Evolutionary conservation across 2,888 invertebrate genomes (phyloP), one percentile per base, ranked within the genome.

Genomic region (Phaedon cochleariae): DNA sequence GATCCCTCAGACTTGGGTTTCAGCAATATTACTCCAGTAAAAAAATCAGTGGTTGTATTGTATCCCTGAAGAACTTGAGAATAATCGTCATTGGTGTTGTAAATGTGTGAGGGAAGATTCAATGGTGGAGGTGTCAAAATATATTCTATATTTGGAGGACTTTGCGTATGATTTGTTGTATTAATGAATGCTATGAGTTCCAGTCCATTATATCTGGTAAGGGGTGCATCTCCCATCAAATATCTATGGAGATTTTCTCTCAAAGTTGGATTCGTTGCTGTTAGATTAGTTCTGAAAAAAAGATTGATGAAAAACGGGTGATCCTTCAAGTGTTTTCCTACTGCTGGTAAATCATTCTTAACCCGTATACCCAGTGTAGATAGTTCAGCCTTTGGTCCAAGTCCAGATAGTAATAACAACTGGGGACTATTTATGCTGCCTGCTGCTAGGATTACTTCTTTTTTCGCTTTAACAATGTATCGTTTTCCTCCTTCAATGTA

Each of bases 391-490:
- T 79, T 82, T 0, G 93, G 92, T 0, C 93, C 93, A 26, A 95
- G 85, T 12, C 96, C 96, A 0, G 95, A 95, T 12, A 95, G 81
- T 92, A 95, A 91, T 52, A 96, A 82, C 5, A 96, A 81, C 79
- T 96, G 95, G 0, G 96, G 94, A 1, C 94, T 92, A 72, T 93
- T 94, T 22, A 96, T 89, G 0, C 92, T 85, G 2, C 96, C 96
- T 0, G 94, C 94, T 5, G 92, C 89, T 34, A 95, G 82, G 58
- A 96, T 87, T 0, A 96, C 88, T 83, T 94, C 95, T 70, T 90
- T 92, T 12, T 85, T 86, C 1, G 92, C 93, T 5, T 81, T 79
- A 0, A 86, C 85, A 2, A 79, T 73, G 66, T 83, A 88, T 2
- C 41, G 51, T 9, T 26, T 57, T 9, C 64, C 37, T 34, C 57